Percentiles rank a stretch among this genome's conserved stretches.
Evolutionary conservation across 2,888 invertebrate genomes (phyloP).

Genomic region (Platycnemis pennipes): DNA sequence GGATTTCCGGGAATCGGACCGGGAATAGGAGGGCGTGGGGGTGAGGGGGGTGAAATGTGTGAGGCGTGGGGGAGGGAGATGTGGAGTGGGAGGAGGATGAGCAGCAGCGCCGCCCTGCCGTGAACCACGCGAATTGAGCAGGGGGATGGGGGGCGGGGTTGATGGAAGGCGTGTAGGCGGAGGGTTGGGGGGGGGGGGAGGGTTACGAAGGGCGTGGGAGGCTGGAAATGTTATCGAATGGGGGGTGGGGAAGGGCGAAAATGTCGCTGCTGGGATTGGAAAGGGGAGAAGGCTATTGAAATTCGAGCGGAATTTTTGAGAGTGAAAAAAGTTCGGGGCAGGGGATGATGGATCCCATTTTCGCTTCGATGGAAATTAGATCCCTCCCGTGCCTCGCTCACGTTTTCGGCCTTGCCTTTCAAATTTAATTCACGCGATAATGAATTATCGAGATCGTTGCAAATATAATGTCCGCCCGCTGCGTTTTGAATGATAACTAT

Average conservation of each 20-base stretch:
- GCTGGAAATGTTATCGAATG: too few relatives aligned
- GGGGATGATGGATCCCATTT: background rate
- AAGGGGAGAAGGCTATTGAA: background rate
- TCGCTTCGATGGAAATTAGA: background rate
- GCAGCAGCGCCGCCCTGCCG: background rate
- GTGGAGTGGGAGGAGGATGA: background rate
- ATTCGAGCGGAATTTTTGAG: background rate
- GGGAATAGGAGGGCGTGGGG: too few relatives aligned
- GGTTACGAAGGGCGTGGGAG: too few relatives aligned
- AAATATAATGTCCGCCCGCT: background rate
- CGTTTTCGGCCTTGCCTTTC: background rate
- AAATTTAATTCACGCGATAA: background rate
- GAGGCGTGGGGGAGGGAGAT: too few relatives aligned
- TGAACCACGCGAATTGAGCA: background rate
- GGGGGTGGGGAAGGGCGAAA: background rate
- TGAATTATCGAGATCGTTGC: background rate
- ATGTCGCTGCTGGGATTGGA: background rate
- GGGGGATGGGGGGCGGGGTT: background rate
- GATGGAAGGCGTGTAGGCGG: background rate
- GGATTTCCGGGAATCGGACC: background rate
- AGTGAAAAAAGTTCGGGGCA: background rate
- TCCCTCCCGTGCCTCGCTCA: background rate
- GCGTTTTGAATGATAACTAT: background rate
- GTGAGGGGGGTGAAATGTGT: background rate
- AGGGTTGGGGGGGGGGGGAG: background rate